phyloP scores from a whole-genome alignment of 2,888 invertebrate species.

The Corbicula japonica region DNA sequence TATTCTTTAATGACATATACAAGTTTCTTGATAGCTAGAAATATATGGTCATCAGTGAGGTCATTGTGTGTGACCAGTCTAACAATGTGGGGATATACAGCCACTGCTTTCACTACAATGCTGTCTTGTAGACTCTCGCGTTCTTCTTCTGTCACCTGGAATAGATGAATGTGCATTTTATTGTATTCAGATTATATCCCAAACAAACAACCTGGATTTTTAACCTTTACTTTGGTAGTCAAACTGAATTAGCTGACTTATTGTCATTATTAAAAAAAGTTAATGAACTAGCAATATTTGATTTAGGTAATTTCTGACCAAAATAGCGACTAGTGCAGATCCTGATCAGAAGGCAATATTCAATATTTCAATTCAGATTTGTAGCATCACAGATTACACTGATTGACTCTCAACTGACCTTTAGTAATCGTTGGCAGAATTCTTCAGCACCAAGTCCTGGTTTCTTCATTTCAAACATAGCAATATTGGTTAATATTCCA shows the following conservation, averaged over 20 bases:
- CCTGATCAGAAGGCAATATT: too few species aligned
- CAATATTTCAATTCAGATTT: too few species aligned
- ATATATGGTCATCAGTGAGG: conserved; percentile 66
- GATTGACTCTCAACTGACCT: conserved; percentile 63
- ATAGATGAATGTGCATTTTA: not conserved
- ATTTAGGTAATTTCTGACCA: too few species aligned
- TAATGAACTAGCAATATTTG: too few species aligned
- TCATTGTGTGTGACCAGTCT: conserved; percentile 78
- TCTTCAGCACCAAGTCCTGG: conserved; percentile 63
- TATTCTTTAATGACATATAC: conserved; percentile 74
- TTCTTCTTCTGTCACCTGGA: conserved; percentile 77
- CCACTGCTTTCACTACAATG: conserved; percentile 61
- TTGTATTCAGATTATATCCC: not conserved
- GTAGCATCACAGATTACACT: too few species aligned
- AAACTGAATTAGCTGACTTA: not conserved
- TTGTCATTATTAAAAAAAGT: not conserved
- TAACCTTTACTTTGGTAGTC: not conserved
- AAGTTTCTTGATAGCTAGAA: conserved; percentile 72
- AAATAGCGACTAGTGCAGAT: too few species aligned
- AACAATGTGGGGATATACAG: conserved; percentile 66
- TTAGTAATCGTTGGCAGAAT: conserved; percentile 68
- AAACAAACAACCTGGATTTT: not conserved
- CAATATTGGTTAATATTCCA: conserved; percentile 77
- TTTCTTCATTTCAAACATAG: conserved; percentile 73
- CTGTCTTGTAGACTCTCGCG: conserved; percentile 59